Evolutionary conservation across 2,797 vertebrate genomes (phyloP), one percentile per base, ranked within the genome.

Genomic region (Nothura maculosa): DNA sequence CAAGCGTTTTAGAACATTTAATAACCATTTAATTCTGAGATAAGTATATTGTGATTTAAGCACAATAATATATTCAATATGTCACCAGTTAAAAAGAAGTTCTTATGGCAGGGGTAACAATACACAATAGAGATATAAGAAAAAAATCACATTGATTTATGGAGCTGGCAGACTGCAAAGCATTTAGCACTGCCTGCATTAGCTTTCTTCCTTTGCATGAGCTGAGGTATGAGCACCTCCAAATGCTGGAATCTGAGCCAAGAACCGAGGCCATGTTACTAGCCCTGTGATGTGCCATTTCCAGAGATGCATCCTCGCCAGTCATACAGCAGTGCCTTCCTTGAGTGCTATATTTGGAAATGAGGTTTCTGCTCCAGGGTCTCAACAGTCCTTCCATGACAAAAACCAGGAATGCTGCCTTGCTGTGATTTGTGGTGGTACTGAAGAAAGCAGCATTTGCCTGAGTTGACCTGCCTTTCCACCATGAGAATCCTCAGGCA

Each of bases 1-100:
- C 67, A 90, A 63, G 80, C 92, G 83, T 96, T 97, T 97, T 97
- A 95, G 93, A 94, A 81, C 90, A 95, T 95, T 98, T 98, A 98
- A 96, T 95, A 94, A 93, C 63, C 89, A 96, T 96, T 97, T 97
- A 97, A 96, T 97, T 97, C 79, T 85, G 66, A 81, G 70, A 81
- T 86, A 93, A 83, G 66, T 85, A 93, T 93, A 79, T 92, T 77
- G 88, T 85, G 76, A 93, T 93, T 92, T 95, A 96, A 96, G 75
- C 81, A 60, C 69, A 78, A 69, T 91, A 96, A 93, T 85, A 94
- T 92, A 93, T 91, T 96, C 86, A 83, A 63, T 80, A 77, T 87
- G 88, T 90, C 88, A 78, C 78, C 82, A 92, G 54, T 34, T 95
- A 87, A 93, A 92, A 81, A 81, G 73, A 92, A 96, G n/a, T n/a